A percentile compares a stretch with the other conserved stretches of the same genome.
Evolutionary conservation across 92 coral and sea anemone genomes (phyloP).

Genomic region (Epizoanthus scotinus): DNA sequence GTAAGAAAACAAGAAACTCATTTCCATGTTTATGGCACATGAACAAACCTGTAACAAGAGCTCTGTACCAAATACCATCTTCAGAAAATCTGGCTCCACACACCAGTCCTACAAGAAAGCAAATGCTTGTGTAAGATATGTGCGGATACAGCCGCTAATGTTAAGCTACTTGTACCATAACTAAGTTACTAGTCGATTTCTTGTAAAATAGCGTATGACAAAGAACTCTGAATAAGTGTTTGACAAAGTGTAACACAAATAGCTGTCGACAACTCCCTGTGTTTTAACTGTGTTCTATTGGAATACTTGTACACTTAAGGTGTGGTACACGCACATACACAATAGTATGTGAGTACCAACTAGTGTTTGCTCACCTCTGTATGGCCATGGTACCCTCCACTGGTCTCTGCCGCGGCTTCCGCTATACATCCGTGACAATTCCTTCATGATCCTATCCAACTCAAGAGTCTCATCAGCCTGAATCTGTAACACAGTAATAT

Average conservation of each 20-base stretch:
- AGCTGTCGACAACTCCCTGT: too few relatives aligned
- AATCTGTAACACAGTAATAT: conserved; percentile 39
- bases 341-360: too few relatives aligned
- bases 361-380: conserved; percentile 56
- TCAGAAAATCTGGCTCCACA: conserved; percentile 92
- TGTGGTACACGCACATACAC: too few relatives aligned
- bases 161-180: neutral
- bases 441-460: conserved; percentile 71
- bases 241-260: too few relatives aligned
- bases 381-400: conserved; percentile 88
- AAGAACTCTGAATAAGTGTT: too few relatives aligned
- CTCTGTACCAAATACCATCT: conserved; percentile 95
- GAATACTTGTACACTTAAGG: too few relatives aligned
- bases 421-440: conserved; percentile 60
- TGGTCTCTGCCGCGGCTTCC: conserved; percentile 56
- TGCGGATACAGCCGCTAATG: neutral
- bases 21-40: neutral
- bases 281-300: too few relatives aligned
- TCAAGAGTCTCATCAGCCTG: conserved; percentile 52
- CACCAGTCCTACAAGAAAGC: conserved; percentile 64
- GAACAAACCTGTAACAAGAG: conserved; percentile 74
- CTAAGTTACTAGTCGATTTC: too few relatives aligned
- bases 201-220: too few relatives aligned
- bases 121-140: neutral
- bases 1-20: neutral